Base-by-base conservation (phyloP, 2,113 vertebrate genomes). In the Sarotherodon lohbergeri region DNA sequence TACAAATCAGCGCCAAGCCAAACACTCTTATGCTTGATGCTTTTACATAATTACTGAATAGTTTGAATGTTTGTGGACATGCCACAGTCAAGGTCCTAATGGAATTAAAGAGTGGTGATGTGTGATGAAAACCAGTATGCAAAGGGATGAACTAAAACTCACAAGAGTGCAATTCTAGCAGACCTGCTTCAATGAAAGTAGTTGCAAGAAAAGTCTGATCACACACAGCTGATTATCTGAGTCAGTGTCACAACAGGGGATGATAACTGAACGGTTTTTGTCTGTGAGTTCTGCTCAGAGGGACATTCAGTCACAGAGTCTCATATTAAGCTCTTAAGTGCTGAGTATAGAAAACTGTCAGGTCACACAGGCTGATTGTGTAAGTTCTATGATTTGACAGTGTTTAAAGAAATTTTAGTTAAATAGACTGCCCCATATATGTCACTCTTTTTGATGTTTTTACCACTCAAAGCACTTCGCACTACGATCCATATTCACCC, bases 211-310 rank as follows among this genome's bases (percentile, higher is more conserved):
- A 93, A 80, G 52, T 83, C 57, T n/a, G 87, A 27, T 27, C 46
- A 81, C 82, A 81, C 68, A 80, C 79, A 90, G 48, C 59, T 56
- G 85, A 82, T 91, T 91, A 89, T 93, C 81, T 68, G 63, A 66
- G 34, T 66, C 61, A 66, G 19, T 83, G 73, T 68, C 63, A 68
- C 19, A 68, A 41, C 63, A 68, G 63, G 19, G 7, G 36, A 68
- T 22, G 19, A 68, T 41, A 68, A 68, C 19, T 68, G 63, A 22
- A 22, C 1, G 22, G 7, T 71, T 71, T 43, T 71, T 71, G 66
- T 2, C 7, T 5, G 66, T 71, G 39, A 71, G n/a, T 41, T 43
- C 6, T n/a, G 9, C 24, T 43, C 11, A 83, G 13, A 63, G 3
- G 9, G 55, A 83, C 7, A 54, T 8, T 50, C 52, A 81, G 7